Percentiles rank a stretch among this genome's conserved stretches.
phyloP scores from a whole-genome alignment of 2,797 vertebrate genomes.

The Clarias pachynema region DNA sequence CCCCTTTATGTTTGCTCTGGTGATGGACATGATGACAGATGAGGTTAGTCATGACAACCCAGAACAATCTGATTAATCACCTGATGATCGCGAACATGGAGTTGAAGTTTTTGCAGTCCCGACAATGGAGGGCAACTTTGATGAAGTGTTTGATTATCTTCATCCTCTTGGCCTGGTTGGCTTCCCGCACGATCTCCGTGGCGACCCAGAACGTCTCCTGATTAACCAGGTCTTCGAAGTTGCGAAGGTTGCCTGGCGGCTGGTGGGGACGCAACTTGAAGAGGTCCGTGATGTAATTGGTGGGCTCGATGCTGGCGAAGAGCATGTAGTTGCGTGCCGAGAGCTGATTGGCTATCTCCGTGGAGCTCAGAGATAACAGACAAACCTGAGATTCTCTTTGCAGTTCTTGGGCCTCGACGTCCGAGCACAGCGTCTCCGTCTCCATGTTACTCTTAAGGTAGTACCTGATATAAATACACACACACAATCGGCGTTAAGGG shows the following conservation, averaged over 20 bases:
- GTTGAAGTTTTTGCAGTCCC: conserved; percentile 99
- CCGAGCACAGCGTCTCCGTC: conserved; percentile 95
- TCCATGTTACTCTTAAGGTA: conserved; percentile 99
- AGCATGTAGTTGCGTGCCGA: conserved; percentile 97
- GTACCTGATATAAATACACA: conserved; percentile 75
- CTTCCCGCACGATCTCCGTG: conserved; percentile 89
- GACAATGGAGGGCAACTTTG: conserved; percentile 96
- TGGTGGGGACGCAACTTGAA: conserved; percentile 88
- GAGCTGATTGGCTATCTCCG: conserved; percentile 95
- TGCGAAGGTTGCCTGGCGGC: conserved; percentile 84
- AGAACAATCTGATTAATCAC: conserved; percentile 66
- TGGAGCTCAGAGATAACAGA: conserved; percentile 91
- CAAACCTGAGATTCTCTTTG: conserved; percentile 93
- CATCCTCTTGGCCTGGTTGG: conserved; percentile 94
- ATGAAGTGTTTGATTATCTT: conserved; percentile 98
- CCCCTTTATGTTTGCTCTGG: no score
- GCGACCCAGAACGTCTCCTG: conserved; percentile 99
- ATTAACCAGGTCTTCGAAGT: conserved; percentile 96
- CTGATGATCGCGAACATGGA: conserved; percentile 99
- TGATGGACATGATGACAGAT: no score
- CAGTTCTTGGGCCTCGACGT: conserved; percentile 96
- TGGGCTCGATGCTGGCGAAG: conserved; percentile 96
- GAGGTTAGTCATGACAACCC: no score
- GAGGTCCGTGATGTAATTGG: conserved; percentile 94
- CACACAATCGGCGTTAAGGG: background rate